Evolutionary conservation across 30 jellyfish, hydroid and myxozoan genomes (phyloP).

Genomic region (Hydractinia symbiolongicarpus): DNA sequence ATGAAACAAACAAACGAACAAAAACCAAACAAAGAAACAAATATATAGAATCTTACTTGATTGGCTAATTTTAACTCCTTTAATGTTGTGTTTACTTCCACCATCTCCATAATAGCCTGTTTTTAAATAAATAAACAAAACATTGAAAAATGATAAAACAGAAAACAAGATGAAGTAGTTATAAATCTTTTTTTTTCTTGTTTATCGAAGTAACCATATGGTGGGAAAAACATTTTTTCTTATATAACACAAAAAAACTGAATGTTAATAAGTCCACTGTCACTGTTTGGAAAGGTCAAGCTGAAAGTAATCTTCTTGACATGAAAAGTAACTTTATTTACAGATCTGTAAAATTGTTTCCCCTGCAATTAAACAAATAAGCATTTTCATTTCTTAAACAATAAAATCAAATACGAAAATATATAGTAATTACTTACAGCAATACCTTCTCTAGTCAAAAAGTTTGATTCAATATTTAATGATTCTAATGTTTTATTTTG

Average conservation of each 20-base stretch:
- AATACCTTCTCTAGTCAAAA: constrained; percentile 67
- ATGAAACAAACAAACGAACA: not conserved
- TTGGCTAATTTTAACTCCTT: constrained; percentile 74
- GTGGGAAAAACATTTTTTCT: too few relatives aligned
- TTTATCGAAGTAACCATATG: too few relatives aligned
- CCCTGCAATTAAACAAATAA: not conserved
- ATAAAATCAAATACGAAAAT: too few relatives aligned
- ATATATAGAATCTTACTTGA: constrained; percentile 35
- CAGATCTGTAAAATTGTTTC: not conserved
- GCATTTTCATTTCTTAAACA: not conserved
- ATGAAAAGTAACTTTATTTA: too few relatives aligned
- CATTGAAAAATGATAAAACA: not conserved
- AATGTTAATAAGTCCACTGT: too few relatives aligned
- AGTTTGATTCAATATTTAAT: constrained; percentile 76
- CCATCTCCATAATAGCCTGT: constrained; percentile 45
- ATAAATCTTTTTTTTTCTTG: too few relatives aligned
- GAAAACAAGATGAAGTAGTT: too few relatives aligned
- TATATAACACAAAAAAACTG: too few relatives aligned
- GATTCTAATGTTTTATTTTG: constrained; percentile 54
- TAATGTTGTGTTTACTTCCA: constrained; percentile 46
- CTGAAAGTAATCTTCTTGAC: too few relatives aligned
- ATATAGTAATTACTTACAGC: constrained; percentile 24
- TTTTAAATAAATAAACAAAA: constrained; percentile 7
- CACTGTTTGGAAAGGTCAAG: too few relatives aligned
- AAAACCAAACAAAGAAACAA: not conserved